Conservation (phyloP, 2,888 invertebrate genomes). For the Scaptomyza polygonia region DNA sequence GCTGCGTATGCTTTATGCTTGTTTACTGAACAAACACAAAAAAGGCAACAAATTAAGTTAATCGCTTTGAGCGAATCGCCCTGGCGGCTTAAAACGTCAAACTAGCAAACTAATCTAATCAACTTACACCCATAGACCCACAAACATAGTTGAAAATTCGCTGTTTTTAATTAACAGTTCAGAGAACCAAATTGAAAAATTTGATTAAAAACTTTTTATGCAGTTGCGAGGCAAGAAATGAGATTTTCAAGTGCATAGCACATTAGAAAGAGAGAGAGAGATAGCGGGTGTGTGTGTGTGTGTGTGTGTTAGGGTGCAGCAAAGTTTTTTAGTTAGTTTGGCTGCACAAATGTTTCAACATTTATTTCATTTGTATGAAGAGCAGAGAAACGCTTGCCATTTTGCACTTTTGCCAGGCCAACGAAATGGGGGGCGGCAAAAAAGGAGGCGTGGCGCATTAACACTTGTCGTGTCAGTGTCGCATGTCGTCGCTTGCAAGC, state of each 20-base stretch:
- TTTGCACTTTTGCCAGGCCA: constrained; percentile 35
- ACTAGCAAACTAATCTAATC: constrained; percentile 51
- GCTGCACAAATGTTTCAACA: constrained; percentile 74
- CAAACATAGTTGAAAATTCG: constrained; percentile 26
- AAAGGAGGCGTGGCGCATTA: constrained; percentile 66
- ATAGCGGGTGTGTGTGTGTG: constrained; percentile 8
- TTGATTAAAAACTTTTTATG: constrained; percentile 75
- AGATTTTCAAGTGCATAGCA: constrained; percentile 68
- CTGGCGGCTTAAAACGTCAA: constrained; percentile 47
- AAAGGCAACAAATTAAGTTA: constrained; percentile 51
- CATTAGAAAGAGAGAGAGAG: constrained; percentile 3
- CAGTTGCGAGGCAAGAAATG: constrained; percentile 50
- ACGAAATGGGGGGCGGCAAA: constrained; percentile 14
- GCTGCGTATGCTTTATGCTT: constrained; percentile 59
- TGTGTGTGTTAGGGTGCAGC: constrained; percentile 33
- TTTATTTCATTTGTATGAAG: constrained; percentile 71
- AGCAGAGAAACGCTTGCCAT: constrained; percentile 50
- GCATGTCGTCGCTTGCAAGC: constrained; percentile 72
- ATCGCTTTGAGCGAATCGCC: constrained; percentile 42
- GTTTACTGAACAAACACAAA: constrained; percentile 23
- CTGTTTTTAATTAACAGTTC: constrained; percentile 74
- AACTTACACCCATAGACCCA: constrained; percentile 8
- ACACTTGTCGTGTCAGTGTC: constrained; percentile 80
- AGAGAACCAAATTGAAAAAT: constrained; percentile 76
- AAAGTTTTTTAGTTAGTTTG: constrained; percentile 74